Evolutionary conservation across 2,113 vertebrate species (phyloP), one percentile per base, ranked within the genome.

Genomic region (Rhinoderma darwinii): DNA sequence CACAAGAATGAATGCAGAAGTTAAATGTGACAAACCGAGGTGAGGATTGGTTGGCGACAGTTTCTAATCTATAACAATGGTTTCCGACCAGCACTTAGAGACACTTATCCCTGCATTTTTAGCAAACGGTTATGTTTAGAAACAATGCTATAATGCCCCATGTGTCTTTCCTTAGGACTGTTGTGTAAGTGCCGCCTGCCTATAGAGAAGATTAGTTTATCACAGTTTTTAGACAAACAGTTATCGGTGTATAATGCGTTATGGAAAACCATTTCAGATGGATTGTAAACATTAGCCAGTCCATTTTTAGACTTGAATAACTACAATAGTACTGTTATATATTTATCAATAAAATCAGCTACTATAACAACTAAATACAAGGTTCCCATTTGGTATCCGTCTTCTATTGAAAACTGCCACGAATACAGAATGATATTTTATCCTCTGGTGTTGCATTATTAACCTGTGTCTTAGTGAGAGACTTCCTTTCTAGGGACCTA

Each of bases 31-130:
- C 20, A 56, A 56, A 56, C 20, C 1, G 1, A 56, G 17, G 35
- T 37, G 35, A 72, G 32, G 27, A 39, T 22, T 22, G 14, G 35
- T 39, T 72, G 68, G 68, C 5, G 32, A 72, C 4, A 37, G 35
- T 20, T 35, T 39, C 17, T 39, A 39, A 72, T 39, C 68, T 72
- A 39, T 72, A 37, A 22, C 68, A 66, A 30, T 32, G 68, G 68
- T 72, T 72, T 39, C 32, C 37, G 35, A 14, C 68, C 68, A 72
- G 68, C 35, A 72, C 68, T 72, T 39, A 72, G 18, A 72, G 68
- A 39, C 68, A 39, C 35, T 37, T 39, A 22, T 37, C 35, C 14
- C 18, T 37, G 20, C 35, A 72, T 72, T n/a, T 39, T 30, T 27
- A 61, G n/a, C 25, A 54, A 61, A 61, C 15, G 35, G 32, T 22